Evolutionary conservation across 2,888 invertebrate genomes (phyloP).

Genomic region (Drosophila neonasuta): DNA sequence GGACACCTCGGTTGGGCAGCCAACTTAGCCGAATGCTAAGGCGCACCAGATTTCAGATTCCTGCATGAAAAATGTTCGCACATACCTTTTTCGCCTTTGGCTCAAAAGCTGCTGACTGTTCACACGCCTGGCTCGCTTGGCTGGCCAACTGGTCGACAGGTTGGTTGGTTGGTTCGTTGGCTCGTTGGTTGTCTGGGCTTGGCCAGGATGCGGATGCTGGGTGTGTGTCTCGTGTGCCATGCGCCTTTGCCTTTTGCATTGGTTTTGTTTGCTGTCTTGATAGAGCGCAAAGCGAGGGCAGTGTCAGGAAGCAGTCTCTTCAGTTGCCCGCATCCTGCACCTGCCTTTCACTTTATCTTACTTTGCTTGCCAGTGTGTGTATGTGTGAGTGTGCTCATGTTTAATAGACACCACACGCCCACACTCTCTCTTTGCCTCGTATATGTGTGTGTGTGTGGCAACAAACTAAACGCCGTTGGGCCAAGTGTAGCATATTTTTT

Average conservation of each 20-base stretch:
- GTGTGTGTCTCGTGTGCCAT: slow-evolving; percentile 3
- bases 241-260: slow-evolving; percentile 54
- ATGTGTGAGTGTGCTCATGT: slow-evolving; percentile 28
- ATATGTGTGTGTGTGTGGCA: slow-evolving; percentile 1
- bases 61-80: slow-evolving; percentile 70
- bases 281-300: slow-evolving; percentile 26
- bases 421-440: too few relatives aligned
- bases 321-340: slow-evolving; percentile 43
- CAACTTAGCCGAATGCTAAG: slow-evolving; percentile 44
- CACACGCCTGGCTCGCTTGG: slow-evolving; percentile 53
- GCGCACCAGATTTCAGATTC: slow-evolving; percentile 38
- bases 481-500: slow-evolving; percentile 58
- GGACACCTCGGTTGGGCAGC: slow-evolving; percentile 1
- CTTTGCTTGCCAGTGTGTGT: slow-evolving; percentile 9
- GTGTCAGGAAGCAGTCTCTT: slow-evolving; percentile 22
- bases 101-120: slow-evolving; percentile 68
- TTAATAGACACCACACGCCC: slow-evolving; percentile 33
- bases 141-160: slow-evolving; percentile 22
- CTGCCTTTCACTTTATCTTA: slow-evolving; percentile 54
- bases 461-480: slow-evolving; percentile 49
- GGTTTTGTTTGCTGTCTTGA: slow-evolving; percentile 62
- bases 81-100: slow-evolving; percentile 67
- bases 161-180: slow-evolving; percentile 1
- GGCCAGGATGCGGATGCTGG: slow-evolving; percentile 21
- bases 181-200: slow-evolving; percentile 1